Evolutionary conservation across 2,113 vertebrate species (phyloP).

Genomic region (Brienomyrus longianalis): DNA sequence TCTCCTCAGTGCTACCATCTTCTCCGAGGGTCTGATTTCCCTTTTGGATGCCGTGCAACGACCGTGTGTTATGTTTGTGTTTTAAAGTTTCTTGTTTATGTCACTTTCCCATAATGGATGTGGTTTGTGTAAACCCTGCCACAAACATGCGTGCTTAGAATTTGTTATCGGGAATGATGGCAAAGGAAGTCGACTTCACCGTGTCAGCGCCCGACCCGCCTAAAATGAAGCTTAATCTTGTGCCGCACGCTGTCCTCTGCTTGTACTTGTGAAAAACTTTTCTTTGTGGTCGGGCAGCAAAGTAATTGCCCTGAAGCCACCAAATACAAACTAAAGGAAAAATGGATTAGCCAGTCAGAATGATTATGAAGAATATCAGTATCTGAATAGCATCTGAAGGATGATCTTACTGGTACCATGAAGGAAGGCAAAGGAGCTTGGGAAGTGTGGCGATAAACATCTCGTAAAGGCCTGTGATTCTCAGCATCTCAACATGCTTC

Average conservation of each 20-base stretch:
- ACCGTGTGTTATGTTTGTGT: neutral
- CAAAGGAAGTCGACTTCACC: neutral
- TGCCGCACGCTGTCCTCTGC: neutral
- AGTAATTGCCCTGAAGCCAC: neutral
- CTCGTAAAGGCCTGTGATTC: neutral
- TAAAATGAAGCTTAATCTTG: neutral
- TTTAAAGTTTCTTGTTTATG: neutral
- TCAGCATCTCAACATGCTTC: neutral
- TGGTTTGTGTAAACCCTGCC: neutral
- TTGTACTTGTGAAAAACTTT: neutral
- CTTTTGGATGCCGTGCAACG: neutral
- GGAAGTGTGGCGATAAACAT: neutral
- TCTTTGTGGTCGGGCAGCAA: neutral
- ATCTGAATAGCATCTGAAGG: neutral
- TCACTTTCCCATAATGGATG: neutral
- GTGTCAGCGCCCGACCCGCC: neutral
- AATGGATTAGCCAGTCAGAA: neutral
- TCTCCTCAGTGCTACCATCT: neutral
- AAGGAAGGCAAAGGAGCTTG: neutral
- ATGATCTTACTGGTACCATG: neutral
- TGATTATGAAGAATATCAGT: neutral
- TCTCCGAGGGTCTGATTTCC: neutral
- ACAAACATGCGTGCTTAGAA: neutral
- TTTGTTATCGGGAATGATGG: neutral
- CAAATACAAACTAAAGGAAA: neutral